Percentiles rank a stretch among this genome's conserved stretches.
These are phyloP conservation scores for Sarotherodon lohbergeri DNA, from an alignment of 2,113 vertebrate species.

Conservation along the genomic window DNA sequence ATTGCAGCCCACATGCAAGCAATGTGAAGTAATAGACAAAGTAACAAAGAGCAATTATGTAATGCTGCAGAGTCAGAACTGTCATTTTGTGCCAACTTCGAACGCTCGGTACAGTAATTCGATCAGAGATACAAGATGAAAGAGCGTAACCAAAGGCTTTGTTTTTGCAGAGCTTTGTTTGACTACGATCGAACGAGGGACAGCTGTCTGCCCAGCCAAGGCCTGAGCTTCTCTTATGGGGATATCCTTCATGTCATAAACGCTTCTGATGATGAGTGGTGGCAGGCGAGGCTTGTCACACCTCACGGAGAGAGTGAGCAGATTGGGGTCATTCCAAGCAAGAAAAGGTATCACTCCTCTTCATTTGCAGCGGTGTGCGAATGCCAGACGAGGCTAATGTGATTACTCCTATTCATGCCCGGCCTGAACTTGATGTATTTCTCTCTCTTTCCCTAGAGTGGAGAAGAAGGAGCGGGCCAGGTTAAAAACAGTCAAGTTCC, in stretches of 20 bases:
- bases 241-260: conserved; percentile 98
- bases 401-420: neutral
- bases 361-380: neutral
- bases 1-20: neutral
- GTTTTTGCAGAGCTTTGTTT: conserved; percentile 85
- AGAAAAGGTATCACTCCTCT: conserved; percentile 82
- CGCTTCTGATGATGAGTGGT: conserved; percentile 98
- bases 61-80: neutral
- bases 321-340: conserved; percentile 98
- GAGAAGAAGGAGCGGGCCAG: conserved; percentile 96
- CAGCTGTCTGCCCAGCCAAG: conserved; percentile 97
- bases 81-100: neutral
- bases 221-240: conserved; percentile 95
- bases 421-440: neutral
- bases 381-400: neutral
- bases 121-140: neutral
- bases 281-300: conserved; percentile 95
- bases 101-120: neutral
- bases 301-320: conserved; percentile 96
- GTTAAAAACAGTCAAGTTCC: conserved; percentile 99
- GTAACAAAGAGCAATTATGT: neutral
- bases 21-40: neutral
- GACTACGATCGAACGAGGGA: conserved; percentile 97
- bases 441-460: conserved; percentile 60
- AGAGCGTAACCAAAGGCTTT: neutral